These are phyloP conservation scores for Nesometra sesokonis DNA, from an alignment of 35 echinoderm and acorn worm genomes.

Conservation along the genomic window DNA sequence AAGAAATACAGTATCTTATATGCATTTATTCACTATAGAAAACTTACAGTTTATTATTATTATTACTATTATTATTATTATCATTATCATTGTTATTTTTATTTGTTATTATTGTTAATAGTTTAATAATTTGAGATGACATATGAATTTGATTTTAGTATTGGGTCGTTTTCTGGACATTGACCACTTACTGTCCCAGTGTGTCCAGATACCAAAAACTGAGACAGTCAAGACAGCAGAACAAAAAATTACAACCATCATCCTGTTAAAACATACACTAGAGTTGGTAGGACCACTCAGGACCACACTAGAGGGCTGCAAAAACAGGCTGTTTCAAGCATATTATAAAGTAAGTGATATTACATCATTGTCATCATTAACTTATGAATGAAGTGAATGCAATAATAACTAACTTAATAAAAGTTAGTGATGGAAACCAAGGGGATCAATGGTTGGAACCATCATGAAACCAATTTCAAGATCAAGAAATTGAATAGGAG, in stretches of 20 bases:
- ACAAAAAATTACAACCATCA: constrained; percentile 78
- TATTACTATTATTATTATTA: no score
- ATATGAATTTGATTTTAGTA: constrained; percentile 45
- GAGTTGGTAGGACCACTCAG: constrained; percentile 71
- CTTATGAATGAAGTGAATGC: no score
- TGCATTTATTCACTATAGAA: no score
- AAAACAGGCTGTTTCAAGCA: constrained; percentile 67
- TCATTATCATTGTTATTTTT: no score
- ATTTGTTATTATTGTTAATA: no score
- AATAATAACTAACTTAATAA: background rate
- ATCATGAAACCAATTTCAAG: no score
- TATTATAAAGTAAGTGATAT: constrained; percentile 59
- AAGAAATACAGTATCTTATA: no score
- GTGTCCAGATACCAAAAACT: constrained; percentile 94
- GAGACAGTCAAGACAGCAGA: constrained; percentile 83
- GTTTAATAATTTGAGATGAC: no score
- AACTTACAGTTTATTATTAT: no score
- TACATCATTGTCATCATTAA: background rate
- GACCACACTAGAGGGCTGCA: constrained; percentile 39
- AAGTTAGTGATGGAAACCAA: background rate
- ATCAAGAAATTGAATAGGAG: no score
- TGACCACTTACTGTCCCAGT: constrained; percentile 89
- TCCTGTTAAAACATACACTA: constrained; percentile 83
- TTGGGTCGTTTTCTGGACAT: constrained; percentile 74
- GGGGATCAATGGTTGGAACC: no score